These are phyloP conservation scores for Leptonema lineaticorne DNA, from an alignment of 1,140 invertebrate species.

Conservation along the genomic window DNA sequence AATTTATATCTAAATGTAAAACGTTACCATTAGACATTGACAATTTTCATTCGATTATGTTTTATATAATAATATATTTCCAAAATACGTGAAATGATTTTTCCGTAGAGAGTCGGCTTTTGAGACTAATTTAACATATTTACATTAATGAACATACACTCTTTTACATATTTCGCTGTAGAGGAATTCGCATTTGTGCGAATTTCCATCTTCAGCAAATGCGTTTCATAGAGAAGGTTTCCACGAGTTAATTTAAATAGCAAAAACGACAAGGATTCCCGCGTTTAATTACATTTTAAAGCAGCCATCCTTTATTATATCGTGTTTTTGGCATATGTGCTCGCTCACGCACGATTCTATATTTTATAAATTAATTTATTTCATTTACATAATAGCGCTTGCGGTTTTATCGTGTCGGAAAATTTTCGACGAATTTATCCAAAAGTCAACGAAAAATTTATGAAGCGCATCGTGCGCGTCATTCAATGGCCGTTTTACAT, in stretches of 20 bases:
- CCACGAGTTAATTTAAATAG: conserved; percentile 15
- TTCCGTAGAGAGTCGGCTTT: background rate
- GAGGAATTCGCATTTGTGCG: conserved; percentile 6
- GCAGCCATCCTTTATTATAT: conserved; percentile 16
- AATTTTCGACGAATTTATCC: no score
- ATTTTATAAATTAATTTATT: background rate
- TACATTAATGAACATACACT: conserved; percentile 9
- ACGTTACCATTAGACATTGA: no score
- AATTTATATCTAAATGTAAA: no score
- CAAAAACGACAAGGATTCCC: conserved; percentile 16
- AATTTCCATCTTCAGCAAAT: background rate
- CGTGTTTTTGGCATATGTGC: background rate
- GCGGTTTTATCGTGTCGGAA: no score
- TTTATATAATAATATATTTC: no score
- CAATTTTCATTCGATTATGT: no score
- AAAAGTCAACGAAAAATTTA: no score
- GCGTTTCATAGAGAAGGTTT: background rate
- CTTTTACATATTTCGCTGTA: background rate
- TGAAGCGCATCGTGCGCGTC: no score
- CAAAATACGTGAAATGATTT: background rate
- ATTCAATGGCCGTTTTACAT: no score
- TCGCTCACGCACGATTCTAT: background rate
- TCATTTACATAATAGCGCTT: no score
- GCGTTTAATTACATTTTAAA: conserved; percentile 12
- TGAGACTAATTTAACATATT: background rate